Evolutionary conservation across 1,140 invertebrate genomes (phyloP), one percentile per base, ranked within the genome.

Genomic region (Drosophila auraria): DNA sequence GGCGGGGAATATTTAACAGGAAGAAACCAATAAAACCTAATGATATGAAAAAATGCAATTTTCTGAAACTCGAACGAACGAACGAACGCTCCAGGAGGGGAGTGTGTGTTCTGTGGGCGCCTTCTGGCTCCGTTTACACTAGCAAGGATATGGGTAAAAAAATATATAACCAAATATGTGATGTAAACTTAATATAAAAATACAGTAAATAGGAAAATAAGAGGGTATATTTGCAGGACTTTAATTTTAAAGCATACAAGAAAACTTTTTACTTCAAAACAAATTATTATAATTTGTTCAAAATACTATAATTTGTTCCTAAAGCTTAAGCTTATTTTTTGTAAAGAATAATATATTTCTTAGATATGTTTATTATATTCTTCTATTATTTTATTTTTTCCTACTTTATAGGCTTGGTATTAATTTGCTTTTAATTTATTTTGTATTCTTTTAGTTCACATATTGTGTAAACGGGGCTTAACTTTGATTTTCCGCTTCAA

Each of bases 11-110:
- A 91, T 91, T 91, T 91, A 91, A 90, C 86, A 91, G 87, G 87
- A 91, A 91, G 87, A 91, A 91, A 91, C 87, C 87, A 91, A 91
- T 91, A 91, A 91, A 91, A 91, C 87, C 87, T 91, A 91, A 91
- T 91, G 87, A 91, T 91, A 91, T 91, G 87, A 91, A 91, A 91
- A 91, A 91, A 91, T 91, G 87, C 87, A 91, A 91, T 91, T 91
- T 91, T 91, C 87, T 91, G 78, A 91, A 90, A 82, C 81, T 83
- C 83, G 73, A 87, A 56, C 79, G 65, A 27, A 63, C 59, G 33
- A 50, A 61, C 9, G 61, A 54, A 69, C 58, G 73, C 56, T 14
- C 53, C 53, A 4, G 11, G 23, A 25, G 50, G 25, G 12, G 25
- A 1, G 33, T 0, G 33, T 40, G 54, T 38, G 61, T 53, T 45